Percentiles rank a stretch among this genome's conserved stretches.
These are phyloP conservation scores for Drosophila helvetica DNA, from an alignment of 2,888 invertebrate species.

Conservation along the genomic window DNA sequence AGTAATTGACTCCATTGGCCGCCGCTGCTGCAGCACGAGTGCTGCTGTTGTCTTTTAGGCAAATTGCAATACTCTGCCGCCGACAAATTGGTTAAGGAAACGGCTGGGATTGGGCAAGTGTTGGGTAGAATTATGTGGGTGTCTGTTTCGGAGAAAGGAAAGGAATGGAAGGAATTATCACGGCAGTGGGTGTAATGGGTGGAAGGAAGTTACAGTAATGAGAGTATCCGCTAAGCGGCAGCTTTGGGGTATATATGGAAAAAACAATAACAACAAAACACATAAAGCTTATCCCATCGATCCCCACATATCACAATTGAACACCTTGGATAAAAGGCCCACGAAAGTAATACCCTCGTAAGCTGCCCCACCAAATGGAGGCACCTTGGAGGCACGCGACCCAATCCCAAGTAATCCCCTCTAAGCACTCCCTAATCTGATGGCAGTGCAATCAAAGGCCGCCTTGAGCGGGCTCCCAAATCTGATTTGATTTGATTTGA, in stretches of 20 bases:
- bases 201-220: conserved; percentile 1
- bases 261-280: too few species aligned
- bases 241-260: too few species aligned
- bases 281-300: not conserved
- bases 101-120: conserved; percentile 39
- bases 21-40: not conserved
- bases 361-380: not conserved
- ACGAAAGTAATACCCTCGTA: not conserved
- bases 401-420: conserved; percentile 10
- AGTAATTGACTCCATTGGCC: conserved; percentile 67
- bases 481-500: not conserved
- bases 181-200: conserved; percentile 19
- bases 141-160: conserved; percentile 23
- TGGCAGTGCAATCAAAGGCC: conserved; percentile 31
- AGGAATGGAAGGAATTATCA: conserved; percentile 14
- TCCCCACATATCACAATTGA: not conserved
- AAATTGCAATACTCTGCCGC: conserved; percentile 40
- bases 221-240: not conserved
- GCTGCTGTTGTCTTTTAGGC: conserved; percentile 23
- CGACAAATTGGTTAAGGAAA: conserved; percentile 42
- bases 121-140: conserved; percentile 38
- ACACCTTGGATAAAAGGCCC: not conserved
- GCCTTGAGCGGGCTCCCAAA: conserved; percentile 4
- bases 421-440: not conserved
- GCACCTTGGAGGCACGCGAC: not conserved